Conservation (phyloP, 2,888 invertebrate genomes). For the Trachelus tabidus region DNA sequence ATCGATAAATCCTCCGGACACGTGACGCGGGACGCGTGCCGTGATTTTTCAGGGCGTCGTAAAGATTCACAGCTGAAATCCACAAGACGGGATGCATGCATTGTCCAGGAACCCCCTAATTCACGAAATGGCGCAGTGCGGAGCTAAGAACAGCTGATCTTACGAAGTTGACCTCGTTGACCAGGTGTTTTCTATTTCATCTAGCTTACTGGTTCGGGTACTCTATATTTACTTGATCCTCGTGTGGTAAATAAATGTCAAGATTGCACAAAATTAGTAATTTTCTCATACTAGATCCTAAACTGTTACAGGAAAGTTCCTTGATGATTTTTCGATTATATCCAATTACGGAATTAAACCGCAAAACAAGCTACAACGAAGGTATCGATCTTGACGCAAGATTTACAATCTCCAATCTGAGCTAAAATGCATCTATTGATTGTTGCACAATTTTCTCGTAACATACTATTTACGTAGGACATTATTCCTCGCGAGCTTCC, state of each 20-base stretch:
- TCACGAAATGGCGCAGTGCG: background rate
- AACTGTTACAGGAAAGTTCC: background rate
- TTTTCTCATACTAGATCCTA: background rate
- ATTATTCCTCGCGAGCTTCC: background rate
- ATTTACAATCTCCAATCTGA: background rate
- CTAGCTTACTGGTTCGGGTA: background rate
- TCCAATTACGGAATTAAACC: background rate
- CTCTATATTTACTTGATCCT: background rate
- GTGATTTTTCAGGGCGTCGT: constrained; percentile 36
- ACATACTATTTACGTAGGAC: background rate
- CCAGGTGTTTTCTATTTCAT: background rate
- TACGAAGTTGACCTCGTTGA: background rate
- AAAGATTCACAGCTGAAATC: background rate
- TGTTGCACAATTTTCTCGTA: background rate
- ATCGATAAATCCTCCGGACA: constrained; percentile 58
- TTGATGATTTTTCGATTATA: background rate
- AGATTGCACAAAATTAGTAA: background rate
- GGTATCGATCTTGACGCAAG: background rate
- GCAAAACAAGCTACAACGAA: background rate
- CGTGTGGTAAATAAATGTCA: background rate
- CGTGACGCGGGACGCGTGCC: constrained; percentile 61
- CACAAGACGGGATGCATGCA: constrained; percentile 9
- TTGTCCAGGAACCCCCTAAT: background rate
- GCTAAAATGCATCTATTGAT: background rate
- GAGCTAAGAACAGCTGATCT: background rate